Evolutionary conservation across 2,888 invertebrate genomes (phyloP).

Genomic region (Melieria picta): DNA sequence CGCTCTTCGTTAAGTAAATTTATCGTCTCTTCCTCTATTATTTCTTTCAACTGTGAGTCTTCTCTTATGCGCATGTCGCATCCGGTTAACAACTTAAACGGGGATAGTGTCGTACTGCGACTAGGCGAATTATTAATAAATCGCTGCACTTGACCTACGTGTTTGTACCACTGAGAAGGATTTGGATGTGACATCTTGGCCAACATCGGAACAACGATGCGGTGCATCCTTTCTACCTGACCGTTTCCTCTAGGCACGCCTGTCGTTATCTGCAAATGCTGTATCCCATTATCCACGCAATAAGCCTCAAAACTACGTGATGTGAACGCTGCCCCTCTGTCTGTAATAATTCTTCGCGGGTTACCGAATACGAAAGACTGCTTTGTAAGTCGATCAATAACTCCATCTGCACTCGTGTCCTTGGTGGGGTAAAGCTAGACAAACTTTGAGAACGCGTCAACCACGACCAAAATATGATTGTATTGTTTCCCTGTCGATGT

Average conservation of each 20-base stretch:
- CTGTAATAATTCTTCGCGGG: not conserved
- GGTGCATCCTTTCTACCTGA: not conserved
- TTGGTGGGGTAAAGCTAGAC: not conserved
- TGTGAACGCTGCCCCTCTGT: not conserved
- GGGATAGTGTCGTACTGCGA: too few species aligned
- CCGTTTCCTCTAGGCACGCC: too few species aligned
- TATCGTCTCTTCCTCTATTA: too few species aligned
- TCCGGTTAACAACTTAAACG: too few species aligned
- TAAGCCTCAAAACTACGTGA: not conserved
- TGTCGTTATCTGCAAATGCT: too few species aligned
- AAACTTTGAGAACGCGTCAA: not conserved
- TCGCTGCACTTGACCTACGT: not conserved
- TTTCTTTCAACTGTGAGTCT: too few species aligned
- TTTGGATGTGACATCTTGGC: not conserved
- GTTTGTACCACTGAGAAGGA: not conserved
- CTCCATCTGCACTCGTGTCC: too few species aligned
- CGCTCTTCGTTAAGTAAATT: too few species aligned
- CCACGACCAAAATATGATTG: not conserved
- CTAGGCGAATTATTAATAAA: not conserved
- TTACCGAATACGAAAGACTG: not conserved
- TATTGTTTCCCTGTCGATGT: too few species aligned
- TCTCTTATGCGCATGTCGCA: too few species aligned
- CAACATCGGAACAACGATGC: not conserved
- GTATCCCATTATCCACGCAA: too few species aligned
- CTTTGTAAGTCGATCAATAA: not conserved